Conservation (phyloP, 1,140 invertebrate species). For the Brachionus rotundiformis region DNA sequence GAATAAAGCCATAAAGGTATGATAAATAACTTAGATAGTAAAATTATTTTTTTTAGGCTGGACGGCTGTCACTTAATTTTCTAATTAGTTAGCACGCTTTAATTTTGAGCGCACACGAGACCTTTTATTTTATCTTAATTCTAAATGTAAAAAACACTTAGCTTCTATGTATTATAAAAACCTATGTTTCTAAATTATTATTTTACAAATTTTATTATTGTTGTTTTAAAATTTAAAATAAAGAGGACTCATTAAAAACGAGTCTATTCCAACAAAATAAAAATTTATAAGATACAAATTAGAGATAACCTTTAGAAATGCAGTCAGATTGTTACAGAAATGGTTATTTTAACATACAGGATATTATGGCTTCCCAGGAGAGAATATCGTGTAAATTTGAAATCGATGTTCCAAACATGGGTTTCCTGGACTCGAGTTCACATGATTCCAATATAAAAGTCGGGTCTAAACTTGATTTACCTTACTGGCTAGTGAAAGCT, state of each 20-base stretch:
- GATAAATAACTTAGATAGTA: neutral
- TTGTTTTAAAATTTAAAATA: neutral
- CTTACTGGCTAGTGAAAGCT: constrained; percentile 42
- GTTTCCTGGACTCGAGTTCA: constrained; percentile 50
- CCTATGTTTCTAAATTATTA: constrained; percentile 10
- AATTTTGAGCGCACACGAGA: neutral
- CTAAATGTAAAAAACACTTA: constrained; percentile 11
- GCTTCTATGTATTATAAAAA: constrained; percentile 15
- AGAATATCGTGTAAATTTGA: constrained; percentile 51
- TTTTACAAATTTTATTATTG: neutral
- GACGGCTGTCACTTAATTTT: neutral
- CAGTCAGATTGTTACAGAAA: constrained; percentile 45
- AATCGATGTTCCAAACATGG: constrained; percentile 46
- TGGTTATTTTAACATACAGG: constrained; percentile 48
- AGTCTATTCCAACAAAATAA: neutral
- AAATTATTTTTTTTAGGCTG: neutral
- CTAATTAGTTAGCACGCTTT: neutral
- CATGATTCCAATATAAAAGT: constrained; percentile 45
- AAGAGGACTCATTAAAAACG: neutral
- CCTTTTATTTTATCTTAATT: neutral
- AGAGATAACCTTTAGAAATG: neutral
- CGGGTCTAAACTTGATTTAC: constrained; percentile 41
- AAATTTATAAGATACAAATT: neutral
- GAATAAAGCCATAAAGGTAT: neutral
- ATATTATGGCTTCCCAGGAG: constrained; percentile 44